Evolutionary conservation across 2,113 vertebrate species (phyloP).

Genomic region (Serinus canaria): DNA sequence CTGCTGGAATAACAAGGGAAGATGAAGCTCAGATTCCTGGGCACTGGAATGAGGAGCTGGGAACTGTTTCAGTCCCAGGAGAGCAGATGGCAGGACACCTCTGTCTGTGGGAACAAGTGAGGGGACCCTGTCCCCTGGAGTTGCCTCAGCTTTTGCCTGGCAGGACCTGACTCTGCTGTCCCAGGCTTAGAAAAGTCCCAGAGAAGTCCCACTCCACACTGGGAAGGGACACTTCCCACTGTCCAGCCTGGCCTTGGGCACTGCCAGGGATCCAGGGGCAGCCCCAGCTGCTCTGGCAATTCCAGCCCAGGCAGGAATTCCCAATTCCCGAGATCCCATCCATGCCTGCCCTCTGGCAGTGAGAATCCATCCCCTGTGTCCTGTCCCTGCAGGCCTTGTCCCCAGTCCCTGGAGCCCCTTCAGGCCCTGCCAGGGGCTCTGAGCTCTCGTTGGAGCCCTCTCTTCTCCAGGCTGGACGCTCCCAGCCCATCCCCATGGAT

Average conservation of each 20-base stretch:
- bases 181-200: background rate
- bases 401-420: background rate
- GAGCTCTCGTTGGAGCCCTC: background rate
- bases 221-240: accelerated
- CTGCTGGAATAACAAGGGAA: accelerated
- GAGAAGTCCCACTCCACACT: background rate
- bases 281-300: background rate
- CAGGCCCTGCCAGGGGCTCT: accelerated
- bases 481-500: background rate
- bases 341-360: background rate
- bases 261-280: background rate
- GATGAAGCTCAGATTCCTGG: background rate
- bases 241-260: background rate
- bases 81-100: background rate
- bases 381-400: accelerated
- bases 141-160: background rate
- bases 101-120: too few species aligned
- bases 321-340: background rate
- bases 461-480: accelerated
- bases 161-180: background rate
- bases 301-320: background rate
- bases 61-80: background rate
- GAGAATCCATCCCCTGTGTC: background rate
- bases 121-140: background rate
- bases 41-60: background rate